Evolutionary conservation across 1,140 invertebrate species (phyloP), one percentile per base, ranked within the genome.

Genomic region (Formica selysi): DNA sequence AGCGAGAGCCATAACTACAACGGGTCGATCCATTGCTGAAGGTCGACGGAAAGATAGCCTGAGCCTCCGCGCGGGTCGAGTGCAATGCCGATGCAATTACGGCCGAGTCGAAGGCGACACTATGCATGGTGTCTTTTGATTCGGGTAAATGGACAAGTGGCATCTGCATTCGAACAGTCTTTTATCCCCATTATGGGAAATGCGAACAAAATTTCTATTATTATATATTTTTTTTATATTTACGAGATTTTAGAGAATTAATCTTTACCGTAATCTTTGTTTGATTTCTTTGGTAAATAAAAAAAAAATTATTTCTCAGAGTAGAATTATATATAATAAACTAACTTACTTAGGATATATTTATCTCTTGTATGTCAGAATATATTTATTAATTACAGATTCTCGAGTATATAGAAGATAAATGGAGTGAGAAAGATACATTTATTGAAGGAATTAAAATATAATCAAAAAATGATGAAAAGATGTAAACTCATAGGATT

Each of bases 81-180:
- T 61, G 62, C 44, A 89, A 84, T 78, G 78, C 51, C 61, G 54
- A 84, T 48, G 73, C 73, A 88, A 89, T 89, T 88, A 88, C 70
- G 41, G 13, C 62, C 29, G 65, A 83, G 73, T 76, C 59, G 70
- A 86, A 83, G 68, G 44, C 57, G 67, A 41, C 73, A 67, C 41
- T 48, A 44, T n/a, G 79, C 61, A 38, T 71, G 32, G 38, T 36
- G 19, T 73, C 54, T 73, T 73, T 29, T 19, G 26, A 80, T 51
- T 64, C 5, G 11, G 19, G 19, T 16, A 71, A 73, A 81, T 74
- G 79, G 57, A 3, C 29, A 36, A 83, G n/a, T 48, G 68, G 7
- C 54, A 41, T 7, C 32, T 38, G 13, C 16, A 57, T 59, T 51
- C 48, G 48, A 51, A 4, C 16, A 6, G 16, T 3, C 16, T 19